phyloP scores from a whole-genome alignment of 2,888 invertebrate genomes.

The Piscicola geometra region DNA sequence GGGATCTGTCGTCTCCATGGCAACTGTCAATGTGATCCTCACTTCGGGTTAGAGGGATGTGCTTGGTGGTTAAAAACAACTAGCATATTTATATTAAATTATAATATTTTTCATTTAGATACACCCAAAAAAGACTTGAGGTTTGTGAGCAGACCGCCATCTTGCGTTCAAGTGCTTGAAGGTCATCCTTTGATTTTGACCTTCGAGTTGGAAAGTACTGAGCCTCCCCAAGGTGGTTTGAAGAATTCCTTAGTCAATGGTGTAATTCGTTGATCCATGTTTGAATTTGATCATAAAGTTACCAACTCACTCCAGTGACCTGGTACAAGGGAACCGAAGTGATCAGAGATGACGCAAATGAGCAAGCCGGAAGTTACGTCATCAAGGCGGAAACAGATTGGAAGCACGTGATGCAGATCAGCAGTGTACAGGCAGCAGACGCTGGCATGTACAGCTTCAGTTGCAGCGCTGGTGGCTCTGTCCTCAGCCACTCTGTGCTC shows the following conservation, averaged over 20 bases:
- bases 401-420: background rate
- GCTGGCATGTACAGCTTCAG: background rate
- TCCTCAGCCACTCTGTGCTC: background rate
- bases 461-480: background rate
- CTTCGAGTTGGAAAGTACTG: background rate
- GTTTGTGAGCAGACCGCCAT: background rate
- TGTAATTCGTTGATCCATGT: no score
- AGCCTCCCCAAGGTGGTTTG: constrained; percentile 8
- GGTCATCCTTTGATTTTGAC: background rate
- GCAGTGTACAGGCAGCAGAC: background rate
- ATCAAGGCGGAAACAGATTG: background rate
- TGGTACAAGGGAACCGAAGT: constrained; percentile 1
- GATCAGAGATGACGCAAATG: background rate
- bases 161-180: background rate
- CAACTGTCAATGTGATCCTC: background rate
- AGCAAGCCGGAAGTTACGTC: no score
- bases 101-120: no score
- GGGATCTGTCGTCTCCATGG: background rate
- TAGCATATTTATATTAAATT: no score
- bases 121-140: background rate
- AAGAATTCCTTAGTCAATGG: no score
- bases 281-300: no score
- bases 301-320: background rate
- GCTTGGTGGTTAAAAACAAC: no score
- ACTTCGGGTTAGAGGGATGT: background rate